These are phyloP conservation scores for Eupithecia insigniata DNA, from an alignment of 2,888 invertebrate species.

Conservation along the genomic window DNA sequence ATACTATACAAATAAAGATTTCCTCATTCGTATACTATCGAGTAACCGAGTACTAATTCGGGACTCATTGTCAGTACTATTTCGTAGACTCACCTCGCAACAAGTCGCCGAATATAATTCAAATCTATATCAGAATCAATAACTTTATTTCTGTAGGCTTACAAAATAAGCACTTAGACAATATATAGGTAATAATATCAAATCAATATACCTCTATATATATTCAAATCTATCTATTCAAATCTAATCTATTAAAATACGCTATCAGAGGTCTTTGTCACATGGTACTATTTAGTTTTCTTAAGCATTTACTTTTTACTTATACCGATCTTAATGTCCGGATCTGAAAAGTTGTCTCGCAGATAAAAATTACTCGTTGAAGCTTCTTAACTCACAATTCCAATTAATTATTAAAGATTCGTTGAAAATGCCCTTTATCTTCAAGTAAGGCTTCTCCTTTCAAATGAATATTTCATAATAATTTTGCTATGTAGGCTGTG, in stretches of 20 bases:
- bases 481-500: background rate
- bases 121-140: too few relatives aligned
- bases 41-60: background rate
- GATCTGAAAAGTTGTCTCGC: background rate
- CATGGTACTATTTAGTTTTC: too few relatives aligned
- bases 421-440: slow-evolving; percentile 16
- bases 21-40: too few relatives aligned
- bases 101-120: background rate
- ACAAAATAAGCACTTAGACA: too few relatives aligned
- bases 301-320: background rate
- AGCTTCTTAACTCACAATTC: slow-evolving; percentile 6
- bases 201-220: too few relatives aligned
- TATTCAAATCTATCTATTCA: background rate
- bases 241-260: slow-evolving; percentile 3
- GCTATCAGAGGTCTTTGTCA: background rate
- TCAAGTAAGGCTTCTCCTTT: background rate
- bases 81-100: background rate
- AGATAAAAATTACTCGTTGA: background rate
- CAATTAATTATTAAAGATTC: slow-evolving; percentile 12
- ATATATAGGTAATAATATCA: too few relatives aligned
- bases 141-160: too few relatives aligned
- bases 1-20: too few relatives aligned
- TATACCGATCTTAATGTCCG: background rate
- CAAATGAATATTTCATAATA: slow-evolving; percentile 16
- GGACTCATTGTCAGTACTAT: background rate